Base-by-base conservation (phyloP, 2,888 invertebrate species). In the Euproctis similis region DNA sequence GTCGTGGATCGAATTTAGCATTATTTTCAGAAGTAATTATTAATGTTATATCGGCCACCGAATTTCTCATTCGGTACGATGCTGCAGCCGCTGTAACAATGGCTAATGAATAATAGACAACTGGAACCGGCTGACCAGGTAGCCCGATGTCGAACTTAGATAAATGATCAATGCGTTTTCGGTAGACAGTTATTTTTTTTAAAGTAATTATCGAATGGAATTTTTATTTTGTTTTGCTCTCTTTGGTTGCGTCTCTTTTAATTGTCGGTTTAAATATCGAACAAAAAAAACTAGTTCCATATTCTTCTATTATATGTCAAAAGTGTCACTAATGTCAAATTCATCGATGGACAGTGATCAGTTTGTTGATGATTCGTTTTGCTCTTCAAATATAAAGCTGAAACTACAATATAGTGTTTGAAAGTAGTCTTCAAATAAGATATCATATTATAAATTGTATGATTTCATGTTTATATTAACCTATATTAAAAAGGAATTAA, bases 1-100 rank as follows among this genome's bases (percentile, higher is more conserved):
- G 60, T 84, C 82, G 82, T 84, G 82, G 57, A 84, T 84, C 82
- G 40, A 49, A 68, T 59, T 72, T 71, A 72, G 78, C 60, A 80
- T 80, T 84, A 84, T 84, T 80, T 81, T 81, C 82, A 80, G 77
- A 80, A 81, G 82, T 82, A 84, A 84, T 84, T 84, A 84, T 81
- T 80, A 81, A 81, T 78, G 72, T 80, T 60, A 59, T 66, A 62
- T 62, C 62, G 62, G 76, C 75, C 76, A 78, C 81, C 78, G 82
- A 81, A 82, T 78, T 81, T n/a, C n/a, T n/a, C n/a, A n/a, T n/a
- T 81, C 75, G 70, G 77, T 68, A 66, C 68, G 10, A 6, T 14
- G 68, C 58, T 59, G 66, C 67, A 53, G 64, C 66, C 57, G 44
- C 14, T 14, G 44, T 47, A 65, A 76, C 72, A 71, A 70, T 74